These are phyloP conservation scores for Amphibalanus amphitrite DNA, from an alignment of 1,140 invertebrate genomes.

Conservation along the genomic window DNA sequence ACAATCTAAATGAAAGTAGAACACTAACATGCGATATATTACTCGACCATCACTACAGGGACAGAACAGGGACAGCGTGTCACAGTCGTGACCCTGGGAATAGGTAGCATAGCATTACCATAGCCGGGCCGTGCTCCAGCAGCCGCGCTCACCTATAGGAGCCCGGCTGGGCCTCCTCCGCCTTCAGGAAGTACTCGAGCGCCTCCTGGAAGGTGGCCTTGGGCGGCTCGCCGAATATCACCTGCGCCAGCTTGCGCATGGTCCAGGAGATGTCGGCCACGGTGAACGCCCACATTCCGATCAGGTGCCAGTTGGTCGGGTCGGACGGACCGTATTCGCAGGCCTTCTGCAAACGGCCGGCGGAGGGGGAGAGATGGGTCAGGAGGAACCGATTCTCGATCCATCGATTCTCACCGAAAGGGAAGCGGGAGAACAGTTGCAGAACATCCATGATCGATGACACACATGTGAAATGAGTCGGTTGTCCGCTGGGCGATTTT, in stretches of 20 bases:
- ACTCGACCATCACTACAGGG: not conserved
- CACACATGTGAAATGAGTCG: too few species aligned
- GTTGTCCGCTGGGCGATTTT: too few species aligned
- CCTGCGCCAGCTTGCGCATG: conserved; percentile 52
- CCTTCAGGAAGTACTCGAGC: conserved; percentile 49
- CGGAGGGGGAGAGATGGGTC: too few species aligned
- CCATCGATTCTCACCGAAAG: too few species aligned
- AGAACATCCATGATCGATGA: too few species aligned
- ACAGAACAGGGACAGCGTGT: not conserved
- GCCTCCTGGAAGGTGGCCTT: conserved; percentile 62
- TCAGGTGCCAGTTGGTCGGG: conserved; percentile 17
- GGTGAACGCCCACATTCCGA: conserved; percentile 37
- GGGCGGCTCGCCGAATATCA: conserved; percentile 57
- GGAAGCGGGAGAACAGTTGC: too few species aligned
- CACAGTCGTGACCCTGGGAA: not conserved
- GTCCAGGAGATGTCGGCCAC: conserved; percentile 63
- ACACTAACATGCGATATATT: not conserved
- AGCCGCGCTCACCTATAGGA: conserved; percentile 45
- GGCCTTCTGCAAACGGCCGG: conserved; percentile 14
- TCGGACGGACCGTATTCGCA: conserved; percentile 17
- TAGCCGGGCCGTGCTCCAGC: too few species aligned
- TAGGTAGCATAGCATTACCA: not conserved
- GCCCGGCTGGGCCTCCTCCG: conserved; percentile 53
- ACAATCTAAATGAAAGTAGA: not conserved
- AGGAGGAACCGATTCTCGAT: too few species aligned